These are phyloP conservation scores for Numenius phaeopus DNA, from an alignment of 2,797 vertebrate species.

Conservation along the genomic window DNA sequence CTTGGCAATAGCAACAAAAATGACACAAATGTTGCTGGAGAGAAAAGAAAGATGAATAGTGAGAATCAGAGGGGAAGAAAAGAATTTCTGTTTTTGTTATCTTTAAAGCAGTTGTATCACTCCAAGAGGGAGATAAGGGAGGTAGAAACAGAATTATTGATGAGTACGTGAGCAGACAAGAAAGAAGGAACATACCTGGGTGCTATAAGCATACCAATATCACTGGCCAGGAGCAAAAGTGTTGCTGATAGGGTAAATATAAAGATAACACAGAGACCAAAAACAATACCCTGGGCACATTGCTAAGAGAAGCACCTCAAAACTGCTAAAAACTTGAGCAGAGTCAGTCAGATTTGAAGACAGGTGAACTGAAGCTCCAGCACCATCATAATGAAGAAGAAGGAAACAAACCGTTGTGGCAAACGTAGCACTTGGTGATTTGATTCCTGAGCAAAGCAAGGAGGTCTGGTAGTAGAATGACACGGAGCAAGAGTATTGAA, in stretches of 20 bases:
- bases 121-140: conserved; percentile 38
- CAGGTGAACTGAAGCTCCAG: neutral
- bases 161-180: conserved; percentile 12
- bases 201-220: conserved; percentile 17
- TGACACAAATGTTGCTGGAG: neutral
- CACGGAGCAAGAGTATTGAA: neutral
- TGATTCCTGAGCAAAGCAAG: neutral
- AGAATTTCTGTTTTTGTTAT: conserved; percentile 7
- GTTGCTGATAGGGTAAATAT: neutral
- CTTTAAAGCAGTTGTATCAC: conserved; percentile 18
- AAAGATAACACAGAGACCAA: neutral
- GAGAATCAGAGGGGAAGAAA: conserved; percentile 35
- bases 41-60: conserved; percentile 33
- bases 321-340: neutral
- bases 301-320: neutral
- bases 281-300: neutral
- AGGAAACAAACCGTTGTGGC: neutral
- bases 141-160: conserved; percentile 63
- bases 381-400: neutral
- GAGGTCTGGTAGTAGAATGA: neutral
- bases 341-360: neutral
- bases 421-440: neutral
- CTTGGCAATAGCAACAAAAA: conserved; percentile 8
- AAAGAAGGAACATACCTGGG: neutral
- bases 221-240: conserved; percentile 11